Percentiles rank a stretch among this genome's conserved stretches.
These are phyloP conservation scores for Lanius collurio DNA, from an alignment of 2,113 vertebrate genomes.

Conservation along the genomic window DNA sequence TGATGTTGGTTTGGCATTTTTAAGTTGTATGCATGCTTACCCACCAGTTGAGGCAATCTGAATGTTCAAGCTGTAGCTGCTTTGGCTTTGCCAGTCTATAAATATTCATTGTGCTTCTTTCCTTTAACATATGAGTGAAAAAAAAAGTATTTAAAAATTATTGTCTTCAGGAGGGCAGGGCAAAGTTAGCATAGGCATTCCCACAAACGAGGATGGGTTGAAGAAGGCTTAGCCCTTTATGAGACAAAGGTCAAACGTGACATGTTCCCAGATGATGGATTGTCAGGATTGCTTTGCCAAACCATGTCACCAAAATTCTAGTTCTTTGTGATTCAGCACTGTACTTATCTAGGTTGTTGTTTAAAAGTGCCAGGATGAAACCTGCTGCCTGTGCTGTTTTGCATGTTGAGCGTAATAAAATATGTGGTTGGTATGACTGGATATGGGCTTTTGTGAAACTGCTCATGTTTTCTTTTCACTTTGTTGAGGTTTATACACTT, in stretches of 20 bases:
- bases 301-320: conserved; percentile 29
- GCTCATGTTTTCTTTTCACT: neutral
- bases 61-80: neutral
- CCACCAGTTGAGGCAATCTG: neutral
- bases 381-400: neutral
- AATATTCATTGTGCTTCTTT: neutral
- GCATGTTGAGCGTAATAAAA: neutral
- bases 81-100: neutral
- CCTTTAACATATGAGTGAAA: neutral
- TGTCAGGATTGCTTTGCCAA: neutral
- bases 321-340: neutral
- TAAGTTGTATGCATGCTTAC: neutral
- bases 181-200: neutral
- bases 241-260: conserved; percentile 7
- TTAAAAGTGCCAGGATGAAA: neutral
- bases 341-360: neutral
- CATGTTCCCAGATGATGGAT: neutral
- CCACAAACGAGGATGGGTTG: conserved; percentile 1
- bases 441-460: neutral
- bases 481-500: neutral
- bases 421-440: neutral
- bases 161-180: neutral
- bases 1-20: neutral
- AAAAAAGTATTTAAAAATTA: neutral
- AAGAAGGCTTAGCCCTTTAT: neutral